Base-by-base conservation (phyloP, 2,888 invertebrate species). In the Uloborus plumipes region DNA sequence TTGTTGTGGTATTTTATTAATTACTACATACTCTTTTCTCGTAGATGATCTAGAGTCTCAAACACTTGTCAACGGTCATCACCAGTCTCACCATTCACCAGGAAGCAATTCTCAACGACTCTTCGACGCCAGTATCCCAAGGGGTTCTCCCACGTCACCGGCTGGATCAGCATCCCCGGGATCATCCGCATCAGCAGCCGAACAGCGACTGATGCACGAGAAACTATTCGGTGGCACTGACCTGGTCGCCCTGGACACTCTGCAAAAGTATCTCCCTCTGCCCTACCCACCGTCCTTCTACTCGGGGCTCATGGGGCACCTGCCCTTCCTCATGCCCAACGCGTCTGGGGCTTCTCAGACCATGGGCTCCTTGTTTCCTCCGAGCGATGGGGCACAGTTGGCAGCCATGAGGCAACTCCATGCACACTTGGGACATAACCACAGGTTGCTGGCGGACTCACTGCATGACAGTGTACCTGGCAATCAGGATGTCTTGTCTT, bases 331-430 rank as follows among this genome's bases (percentile, higher is more conserved):
- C 11, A 72, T 82, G 75, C 82, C 82, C 26, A 58, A 69, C 22
- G 39, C 69, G 18, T 14, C 65, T 11, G 55, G 51, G 3, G 26
- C 50, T 13, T 51, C 51, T 22, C 80, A 73, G 18, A 62, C 67
- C 26, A 53, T 74, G 58, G 66, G 65, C 14, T 15, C 20, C 14
- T 53, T 76, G 1, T 74, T 74, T 49, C 72, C 79, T 13, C 72
- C 67, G 2, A 64, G 26, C 9, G 77, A 72, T 47, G 62, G 71
- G 9, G 73, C 70, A 55, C 83, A 83, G 14, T 58, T 83, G 18
- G 83, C 83, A 49, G 83, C 83, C 20, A 76, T 83, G 77, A 72
- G 83, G 20, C 83, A 83, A n/a, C 69, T 83, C 20, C 82, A 82
- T 51, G 82, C 82, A 11, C 76, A 76, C 55, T 39, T 75, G 58